These are phyloP conservation scores for Lutjanus campechanus DNA, from an alignment of 2,797 vertebrate genomes.

Conservation along the genomic window DNA sequence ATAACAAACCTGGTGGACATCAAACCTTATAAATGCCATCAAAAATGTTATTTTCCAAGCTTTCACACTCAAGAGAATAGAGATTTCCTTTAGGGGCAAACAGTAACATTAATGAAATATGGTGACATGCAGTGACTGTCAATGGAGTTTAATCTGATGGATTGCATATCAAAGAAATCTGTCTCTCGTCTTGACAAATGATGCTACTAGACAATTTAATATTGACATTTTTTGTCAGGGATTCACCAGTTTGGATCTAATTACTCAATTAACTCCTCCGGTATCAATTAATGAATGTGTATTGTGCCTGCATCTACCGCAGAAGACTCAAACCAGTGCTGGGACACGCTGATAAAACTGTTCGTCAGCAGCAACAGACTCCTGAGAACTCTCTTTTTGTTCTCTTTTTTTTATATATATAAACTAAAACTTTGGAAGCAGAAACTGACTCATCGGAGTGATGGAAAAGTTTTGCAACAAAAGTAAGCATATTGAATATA, in stretches of 20 bases:
- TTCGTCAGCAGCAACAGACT: constrained; percentile 45
- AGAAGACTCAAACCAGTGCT: constrained; percentile 62
- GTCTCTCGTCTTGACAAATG: constrained; percentile 15
- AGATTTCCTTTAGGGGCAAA: constrained; percentile 12
- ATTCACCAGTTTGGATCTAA: constrained; percentile 53
- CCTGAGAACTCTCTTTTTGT: constrained; percentile 49
- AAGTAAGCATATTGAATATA: constrained; percentile 28
- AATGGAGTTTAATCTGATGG: constrained; percentile 20
- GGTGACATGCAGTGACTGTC: constrained; percentile 34
- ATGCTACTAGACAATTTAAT: constrained; percentile 32
- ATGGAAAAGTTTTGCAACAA: constrained; percentile 43
- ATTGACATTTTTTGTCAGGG: constrained; percentile 46
- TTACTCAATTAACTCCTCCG: constrained; percentile 56
- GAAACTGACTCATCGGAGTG: constrained; percentile 30
- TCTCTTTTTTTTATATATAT: constrained; percentile 57
- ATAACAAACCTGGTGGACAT: constrained; percentile 4
- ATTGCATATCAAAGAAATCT: constrained; percentile 47
- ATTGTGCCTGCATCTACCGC: constrained; percentile 74
- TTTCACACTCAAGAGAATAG: constrained; percentile 14
- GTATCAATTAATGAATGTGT: constrained; percentile 80
- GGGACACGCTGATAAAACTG: constrained; percentile 55
- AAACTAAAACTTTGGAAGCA: constrained; percentile 52
- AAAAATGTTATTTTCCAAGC: constrained; percentile 20
- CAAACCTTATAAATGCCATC: constrained; percentile 6
- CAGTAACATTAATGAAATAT: constrained; percentile 3